Evolutionary conservation across 2,888 invertebrate species (phyloP).

Genomic region (Dermolepida albohirtum): DNA sequence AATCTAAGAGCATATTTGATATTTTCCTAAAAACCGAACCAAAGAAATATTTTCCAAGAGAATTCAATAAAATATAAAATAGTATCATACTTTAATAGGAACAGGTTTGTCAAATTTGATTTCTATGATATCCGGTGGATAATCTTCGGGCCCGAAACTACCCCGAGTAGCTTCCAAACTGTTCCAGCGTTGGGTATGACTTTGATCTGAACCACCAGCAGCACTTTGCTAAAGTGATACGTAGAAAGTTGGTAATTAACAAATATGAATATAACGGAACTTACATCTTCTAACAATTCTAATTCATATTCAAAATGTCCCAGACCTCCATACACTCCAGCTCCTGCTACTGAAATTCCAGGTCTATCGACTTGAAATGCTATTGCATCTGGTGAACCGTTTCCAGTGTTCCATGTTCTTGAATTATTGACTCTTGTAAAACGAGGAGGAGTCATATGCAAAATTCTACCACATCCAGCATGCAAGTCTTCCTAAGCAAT

Average conservation of each 20-base stretch:
- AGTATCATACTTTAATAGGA: conserved; percentile 77
- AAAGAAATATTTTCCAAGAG: conserved; percentile 30
- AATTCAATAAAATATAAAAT: not conserved
- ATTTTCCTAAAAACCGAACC: conserved; percentile 73
- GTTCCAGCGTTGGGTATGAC: conserved; percentile 85
- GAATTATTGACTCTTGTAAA: conserved; percentile 91
- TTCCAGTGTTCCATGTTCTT: conserved; percentile 96
- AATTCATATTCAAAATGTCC: conserved; percentile 92
- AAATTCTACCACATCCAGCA: conserved; percentile 79
- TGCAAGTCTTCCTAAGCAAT: conserved; percentile 73
- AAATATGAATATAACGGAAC: conserved; percentile 47
- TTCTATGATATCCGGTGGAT: conserved; percentile 88
- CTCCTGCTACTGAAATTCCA: conserved; percentile 90
- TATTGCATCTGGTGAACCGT: conserved; percentile 96
- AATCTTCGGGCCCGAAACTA: conserved; percentile 85
- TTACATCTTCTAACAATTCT: conserved; percentile 85
- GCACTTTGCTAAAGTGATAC: conserved; percentile 64
- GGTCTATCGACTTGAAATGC: conserved; percentile 92
- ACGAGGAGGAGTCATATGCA: conserved; percentile 88
- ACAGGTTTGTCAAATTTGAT: conserved; percentile 92
- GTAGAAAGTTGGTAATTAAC: not conserved
- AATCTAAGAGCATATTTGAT: conserved; percentile 89
- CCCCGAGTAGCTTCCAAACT: conserved; percentile 88
- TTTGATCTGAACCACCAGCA: conserved; percentile 67
- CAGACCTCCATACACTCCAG: conserved; percentile 89